These are phyloP conservation scores for Argyra leucocephala DNA, from an alignment of 2,888 invertebrate genomes.

Conservation along the genomic window DNA sequence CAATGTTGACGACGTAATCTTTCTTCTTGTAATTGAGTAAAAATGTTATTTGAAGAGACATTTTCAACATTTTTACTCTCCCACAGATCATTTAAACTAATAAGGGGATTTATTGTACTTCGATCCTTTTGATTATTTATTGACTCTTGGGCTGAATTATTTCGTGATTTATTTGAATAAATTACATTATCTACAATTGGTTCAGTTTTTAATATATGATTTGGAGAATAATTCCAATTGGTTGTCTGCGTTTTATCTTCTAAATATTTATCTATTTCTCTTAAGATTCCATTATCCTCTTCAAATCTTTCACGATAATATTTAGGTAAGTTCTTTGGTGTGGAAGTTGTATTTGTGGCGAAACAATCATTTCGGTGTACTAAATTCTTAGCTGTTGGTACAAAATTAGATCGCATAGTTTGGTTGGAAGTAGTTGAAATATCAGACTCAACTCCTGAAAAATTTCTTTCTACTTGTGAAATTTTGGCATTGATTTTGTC, in stretches of 20 bases:
- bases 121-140: background rate
- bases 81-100: constrained; percentile 42
- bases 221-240: too few relatives aligned
- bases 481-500: constrained; percentile 36
- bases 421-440: constrained; percentile 37
- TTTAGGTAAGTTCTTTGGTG: constrained; percentile 32
- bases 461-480: constrained; percentile 31
- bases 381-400: constrained; percentile 4
- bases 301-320: background rate
- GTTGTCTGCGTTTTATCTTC: constrained; percentile 22
- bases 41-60: constrained; percentile 36
- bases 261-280: constrained; percentile 39
- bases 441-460: constrained; percentile 32
- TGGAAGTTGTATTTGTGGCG: constrained; percentile 29
- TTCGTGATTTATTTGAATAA: too few relatives aligned
- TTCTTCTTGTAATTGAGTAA: constrained; percentile 57
- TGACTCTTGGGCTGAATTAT: too few relatives aligned
- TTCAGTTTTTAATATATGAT: too few relatives aligned
- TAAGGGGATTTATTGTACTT: constrained; percentile 25
- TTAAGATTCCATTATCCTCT: constrained; percentile 29
- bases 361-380: constrained; percentile 22
- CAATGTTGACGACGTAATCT: constrained; percentile 63
- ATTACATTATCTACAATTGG: too few relatives aligned
- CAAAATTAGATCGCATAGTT: constrained; percentile 7
- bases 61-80: constrained; percentile 36